Percentiles rank a stretch among this genome's conserved stretches.
Evolutionary conservation across 2,888 invertebrate species (phyloP).

Genomic region (Dichetophora obliterata): DNA sequence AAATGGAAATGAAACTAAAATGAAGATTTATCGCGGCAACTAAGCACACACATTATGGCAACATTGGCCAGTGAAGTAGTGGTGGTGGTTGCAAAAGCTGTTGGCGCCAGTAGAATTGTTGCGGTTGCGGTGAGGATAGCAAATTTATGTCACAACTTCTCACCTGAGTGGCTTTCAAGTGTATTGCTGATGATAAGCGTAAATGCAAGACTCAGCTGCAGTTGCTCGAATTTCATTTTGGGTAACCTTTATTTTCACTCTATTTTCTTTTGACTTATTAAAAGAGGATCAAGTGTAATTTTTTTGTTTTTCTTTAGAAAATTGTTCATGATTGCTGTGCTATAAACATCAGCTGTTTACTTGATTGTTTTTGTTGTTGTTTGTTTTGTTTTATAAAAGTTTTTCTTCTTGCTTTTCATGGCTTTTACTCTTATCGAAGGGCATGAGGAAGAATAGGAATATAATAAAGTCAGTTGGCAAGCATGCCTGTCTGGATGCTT

Average conservation of each 20-base stretch:
- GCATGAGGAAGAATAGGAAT: neutral
- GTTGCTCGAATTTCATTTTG: too few relatives aligned
- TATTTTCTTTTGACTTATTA: neutral
- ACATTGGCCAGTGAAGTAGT: neutral
- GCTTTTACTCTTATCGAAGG: neutral
- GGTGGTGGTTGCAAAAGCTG: neutral
- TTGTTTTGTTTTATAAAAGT: neutral
- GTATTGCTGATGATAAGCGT: neutral
- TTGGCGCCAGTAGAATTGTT: neutral
- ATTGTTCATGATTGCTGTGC: neutral
- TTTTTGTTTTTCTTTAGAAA: too few relatives aligned
- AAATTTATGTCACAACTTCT: neutral
- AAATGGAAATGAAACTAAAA: neutral
- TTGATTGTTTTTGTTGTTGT: neutral
- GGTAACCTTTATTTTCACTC: neutral
- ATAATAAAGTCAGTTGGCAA: neutral
- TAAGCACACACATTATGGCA: conserved; percentile 3
- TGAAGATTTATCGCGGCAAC: neutral
- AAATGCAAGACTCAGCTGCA: neutral
- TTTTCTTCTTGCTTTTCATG: too few relatives aligned
- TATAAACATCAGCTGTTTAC: neutral
- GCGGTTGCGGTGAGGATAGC: neutral
- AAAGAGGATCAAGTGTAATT: conserved; percentile 1
- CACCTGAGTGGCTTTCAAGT: neutral
- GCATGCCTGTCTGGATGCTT: neutral